These are phyloP conservation scores for Nothura maculosa DNA, from an alignment of 2,797 vertebrate species.

Conservation along the genomic window DNA sequence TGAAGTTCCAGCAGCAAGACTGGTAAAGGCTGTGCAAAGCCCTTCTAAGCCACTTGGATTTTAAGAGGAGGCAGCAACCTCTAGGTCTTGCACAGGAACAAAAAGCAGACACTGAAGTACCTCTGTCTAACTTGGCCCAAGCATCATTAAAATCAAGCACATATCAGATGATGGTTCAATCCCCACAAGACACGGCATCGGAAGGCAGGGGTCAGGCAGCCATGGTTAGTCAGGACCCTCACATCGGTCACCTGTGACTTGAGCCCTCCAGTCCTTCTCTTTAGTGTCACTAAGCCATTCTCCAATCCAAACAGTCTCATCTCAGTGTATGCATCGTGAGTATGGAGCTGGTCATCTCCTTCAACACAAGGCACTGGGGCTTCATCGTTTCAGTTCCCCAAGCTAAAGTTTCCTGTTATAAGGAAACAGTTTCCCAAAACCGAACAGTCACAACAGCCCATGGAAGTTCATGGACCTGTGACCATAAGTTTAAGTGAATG, in stretches of 20 bases:
- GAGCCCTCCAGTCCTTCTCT: background rate
- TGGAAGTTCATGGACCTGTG: background rate
- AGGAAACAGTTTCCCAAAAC: background rate
- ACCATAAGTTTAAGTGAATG: background rate
- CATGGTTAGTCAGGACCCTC: background rate
- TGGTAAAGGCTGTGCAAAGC: background rate
- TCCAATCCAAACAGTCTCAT: background rate
- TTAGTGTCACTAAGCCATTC: background rate
- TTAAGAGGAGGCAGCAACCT: background rate
- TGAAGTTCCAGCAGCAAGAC: background rate
- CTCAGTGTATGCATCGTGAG: fast-evolving
- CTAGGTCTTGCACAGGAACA: background rate
- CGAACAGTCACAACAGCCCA: background rate
- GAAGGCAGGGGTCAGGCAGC: background rate
- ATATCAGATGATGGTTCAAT: background rate
- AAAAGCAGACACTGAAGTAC: background rate
- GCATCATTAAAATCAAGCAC: background rate
- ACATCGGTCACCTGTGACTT: background rate
- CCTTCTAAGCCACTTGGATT: background rate
- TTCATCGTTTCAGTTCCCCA: background rate
- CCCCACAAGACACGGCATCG: background rate
- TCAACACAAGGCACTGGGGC: too few species aligned
- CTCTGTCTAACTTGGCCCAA: background rate
- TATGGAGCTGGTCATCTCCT: background rate
- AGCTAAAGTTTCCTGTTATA: background rate